Percentiles rank a stretch among this genome's conserved stretches.
Conservation (phyloP, 2,888 invertebrate genomes). For the Polymixis lichenea region DNA sequence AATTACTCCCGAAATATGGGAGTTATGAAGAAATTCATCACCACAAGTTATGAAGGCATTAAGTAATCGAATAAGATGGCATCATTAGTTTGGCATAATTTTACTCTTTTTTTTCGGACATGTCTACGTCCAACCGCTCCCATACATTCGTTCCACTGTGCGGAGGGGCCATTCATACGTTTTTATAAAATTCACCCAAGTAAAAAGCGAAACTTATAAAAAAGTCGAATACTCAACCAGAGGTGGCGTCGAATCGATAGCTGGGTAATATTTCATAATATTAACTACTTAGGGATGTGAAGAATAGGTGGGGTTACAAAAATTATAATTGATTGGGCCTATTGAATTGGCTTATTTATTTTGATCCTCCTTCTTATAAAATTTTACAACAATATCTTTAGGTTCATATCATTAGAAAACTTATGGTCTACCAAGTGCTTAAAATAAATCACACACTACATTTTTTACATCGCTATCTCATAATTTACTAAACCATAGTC, state of each 20-base stretch:
- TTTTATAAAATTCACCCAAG: conserved; percentile 85
- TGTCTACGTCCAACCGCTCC: too few relatives aligned
- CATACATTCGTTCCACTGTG: too few relatives aligned
- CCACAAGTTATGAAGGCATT: too few relatives aligned
- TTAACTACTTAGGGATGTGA: conserved; percentile 87
- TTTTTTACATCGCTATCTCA: conserved; percentile 17
- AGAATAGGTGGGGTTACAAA: conserved; percentile 85
- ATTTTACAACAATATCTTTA: conserved; percentile 52
- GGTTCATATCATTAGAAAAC: conserved; percentile 23
- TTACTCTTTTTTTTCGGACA: too few relatives aligned
- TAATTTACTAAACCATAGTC: conserved; percentile 28
- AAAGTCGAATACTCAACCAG: conserved; percentile 66
- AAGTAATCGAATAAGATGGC: too few relatives aligned
- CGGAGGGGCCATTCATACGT: conserved; percentile 86
- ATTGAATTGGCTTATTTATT: conserved; percentile 77
- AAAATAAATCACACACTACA: conserved; percentile 41
- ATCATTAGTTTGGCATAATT: too few relatives aligned
- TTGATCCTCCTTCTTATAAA: conserved; percentile 67
- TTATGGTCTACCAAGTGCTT: conserved; percentile 15
- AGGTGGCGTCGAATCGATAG: conserved; percentile 79
- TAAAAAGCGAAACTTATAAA: conserved; percentile 81
- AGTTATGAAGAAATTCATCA: too few relatives aligned
- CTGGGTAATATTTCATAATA: conserved; percentile 88
- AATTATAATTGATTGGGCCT: conserved; percentile 81
- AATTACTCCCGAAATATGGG: too few relatives aligned